phyloP scores from a whole-genome alignment of 2,113 vertebrate species.

The Bungarus multicinctus region DNA sequence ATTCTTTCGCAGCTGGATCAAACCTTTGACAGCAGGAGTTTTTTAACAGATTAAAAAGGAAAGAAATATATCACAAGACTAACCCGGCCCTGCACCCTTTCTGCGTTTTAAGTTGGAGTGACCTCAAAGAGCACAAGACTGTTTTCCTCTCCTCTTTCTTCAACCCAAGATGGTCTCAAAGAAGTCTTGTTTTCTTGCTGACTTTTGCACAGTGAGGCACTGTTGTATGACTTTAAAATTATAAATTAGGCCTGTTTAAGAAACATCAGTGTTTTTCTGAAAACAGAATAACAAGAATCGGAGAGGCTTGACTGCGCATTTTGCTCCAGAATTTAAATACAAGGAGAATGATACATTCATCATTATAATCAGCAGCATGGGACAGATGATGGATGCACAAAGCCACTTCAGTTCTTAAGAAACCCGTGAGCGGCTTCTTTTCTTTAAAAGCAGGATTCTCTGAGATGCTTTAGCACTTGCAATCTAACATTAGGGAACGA shows the following conservation, averaged over 20 bases:
- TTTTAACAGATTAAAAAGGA: constrained; percentile 24
- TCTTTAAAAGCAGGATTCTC: constrained; percentile 63
- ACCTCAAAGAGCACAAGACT: constrained; percentile 70
- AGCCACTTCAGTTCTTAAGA: constrained; percentile 73
- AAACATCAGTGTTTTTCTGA: constrained; percentile 81
- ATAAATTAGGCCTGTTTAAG: constrained; percentile 86
- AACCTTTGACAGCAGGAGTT: constrained; percentile 25
- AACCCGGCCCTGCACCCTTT: constrained; percentile 17
- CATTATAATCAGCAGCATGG: constrained; percentile 64
- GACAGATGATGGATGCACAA: constrained; percentile 67
- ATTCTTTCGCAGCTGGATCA: constrained; percentile 29
- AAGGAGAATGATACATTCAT: constrained; percentile 76
- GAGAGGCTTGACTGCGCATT: constrained; percentile 72
- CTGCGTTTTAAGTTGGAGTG: constrained; percentile 59
- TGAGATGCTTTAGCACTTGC: constrained; percentile 55
- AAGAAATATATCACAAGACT: constrained; percentile 34
- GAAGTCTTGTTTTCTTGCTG: constrained; percentile 74
- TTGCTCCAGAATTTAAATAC: constrained; percentile 68
- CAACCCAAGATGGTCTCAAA: constrained; percentile 69
- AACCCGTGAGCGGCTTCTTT: constrained; percentile 63
- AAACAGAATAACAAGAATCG: constrained; percentile 77
- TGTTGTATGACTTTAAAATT: constrained; percentile 81
- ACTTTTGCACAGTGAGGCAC: constrained; percentile 76
- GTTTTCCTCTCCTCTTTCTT: constrained; percentile 12
- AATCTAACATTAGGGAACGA: constrained; percentile 37